phyloP scores from a whole-genome alignment of 2,888 invertebrate species.

The Drosophila meridionalis region DNA sequence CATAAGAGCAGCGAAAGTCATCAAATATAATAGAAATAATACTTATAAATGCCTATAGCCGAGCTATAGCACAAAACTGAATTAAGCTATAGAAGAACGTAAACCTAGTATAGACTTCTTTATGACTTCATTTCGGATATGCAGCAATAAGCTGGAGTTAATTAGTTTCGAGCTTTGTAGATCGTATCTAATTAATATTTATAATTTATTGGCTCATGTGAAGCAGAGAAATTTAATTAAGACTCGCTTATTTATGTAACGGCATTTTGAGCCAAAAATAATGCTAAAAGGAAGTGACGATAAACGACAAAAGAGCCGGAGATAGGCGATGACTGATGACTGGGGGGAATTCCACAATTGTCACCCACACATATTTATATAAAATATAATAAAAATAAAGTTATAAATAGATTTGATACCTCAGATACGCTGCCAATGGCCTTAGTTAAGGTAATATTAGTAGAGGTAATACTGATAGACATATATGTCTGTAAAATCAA shows the following conservation, averaged over 20 bases:
- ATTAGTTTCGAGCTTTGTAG: background rate
- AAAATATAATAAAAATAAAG: background rate
- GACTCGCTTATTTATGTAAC: background rate
- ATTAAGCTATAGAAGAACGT: background rate
- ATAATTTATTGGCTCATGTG: background rate
- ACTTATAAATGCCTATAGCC: background rate
- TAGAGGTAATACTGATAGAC: too few species aligned
- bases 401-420: constrained; percentile 3
- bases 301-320: background rate
- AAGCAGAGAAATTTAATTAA: constrained; percentile 1
- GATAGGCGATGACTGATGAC: constrained; percentile 3
- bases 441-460: too few species aligned
- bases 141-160: background rate
- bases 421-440: background rate
- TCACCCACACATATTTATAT: background rate
- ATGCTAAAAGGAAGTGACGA: background rate
- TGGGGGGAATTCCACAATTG: background rate
- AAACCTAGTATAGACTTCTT: background rate
- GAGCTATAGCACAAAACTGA: background rate
- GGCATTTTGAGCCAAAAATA: background rate
- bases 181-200: background rate
- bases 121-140: background rate
- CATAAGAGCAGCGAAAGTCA: constrained; percentile 28
- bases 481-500: too few species aligned
- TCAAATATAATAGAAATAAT: background rate